These are phyloP conservation scores for Furcifer pardalis DNA, from an alignment of 2,797 vertebrate species.

Conservation along the genomic window DNA sequence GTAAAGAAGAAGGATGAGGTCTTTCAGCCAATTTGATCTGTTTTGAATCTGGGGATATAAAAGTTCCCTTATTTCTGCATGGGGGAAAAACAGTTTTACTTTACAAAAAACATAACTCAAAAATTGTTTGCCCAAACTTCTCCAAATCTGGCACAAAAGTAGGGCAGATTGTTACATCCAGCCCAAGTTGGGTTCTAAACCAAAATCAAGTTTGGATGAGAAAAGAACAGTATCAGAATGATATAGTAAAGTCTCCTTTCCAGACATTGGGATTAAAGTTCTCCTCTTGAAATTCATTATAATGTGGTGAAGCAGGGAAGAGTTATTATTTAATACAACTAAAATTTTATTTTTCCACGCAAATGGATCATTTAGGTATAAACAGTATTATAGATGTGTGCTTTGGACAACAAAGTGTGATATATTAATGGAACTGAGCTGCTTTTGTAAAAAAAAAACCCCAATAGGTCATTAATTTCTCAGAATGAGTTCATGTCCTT, in stretches of 20 bases:
- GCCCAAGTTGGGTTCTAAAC: no score
- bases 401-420: not conserved
- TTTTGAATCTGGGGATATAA: no score
- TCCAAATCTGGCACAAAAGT: no score
- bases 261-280: not conserved
- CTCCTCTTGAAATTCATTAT: slow-evolving; percentile 6
- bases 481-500: not conserved
- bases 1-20: no score
- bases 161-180: no score
- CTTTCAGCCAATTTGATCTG: no score
- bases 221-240: not conserved
- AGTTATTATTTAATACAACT: slow-evolving; percentile 9
- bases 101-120: no score
- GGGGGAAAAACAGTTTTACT: no score
- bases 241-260: not conserved
- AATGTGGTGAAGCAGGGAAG: not conserved
- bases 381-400: not conserved
- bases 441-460: not conserved
- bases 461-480: not conserved
- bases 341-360: not conserved
- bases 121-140: no score
- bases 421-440: not conserved
- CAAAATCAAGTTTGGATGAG: no score
- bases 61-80: no score
- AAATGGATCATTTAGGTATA: not conserved